Base-by-base conservation (phyloP, 1,140 invertebrate genomes). In the Drosophila mauritiana region DNA sequence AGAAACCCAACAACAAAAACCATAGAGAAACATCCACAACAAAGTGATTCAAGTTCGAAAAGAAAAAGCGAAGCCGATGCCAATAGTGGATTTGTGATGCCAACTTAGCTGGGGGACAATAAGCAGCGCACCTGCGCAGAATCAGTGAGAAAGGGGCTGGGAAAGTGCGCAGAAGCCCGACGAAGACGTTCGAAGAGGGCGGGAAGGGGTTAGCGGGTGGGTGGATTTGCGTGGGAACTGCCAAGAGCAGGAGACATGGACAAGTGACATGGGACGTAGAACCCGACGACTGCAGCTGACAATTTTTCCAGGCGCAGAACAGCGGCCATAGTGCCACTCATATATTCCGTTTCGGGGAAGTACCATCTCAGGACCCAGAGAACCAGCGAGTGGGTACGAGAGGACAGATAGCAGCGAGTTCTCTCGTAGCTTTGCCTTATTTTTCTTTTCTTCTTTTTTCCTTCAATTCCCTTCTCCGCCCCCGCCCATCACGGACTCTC, bases 31-130 rank as follows among this genome's bases (percentile, higher is more conserved):
- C 39, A 52, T 7, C 31, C 34, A 6, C 49, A 64, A 61, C 27
- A 49, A 45, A 55, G 51, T 42, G 64, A 64, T 69, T 42, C 13
- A 49, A 45, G 58, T 13, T 17, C 7, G 11, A 37, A 51, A 46
- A 51, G 34, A 40, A 43, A 36, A 5, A 59, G 54, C 46, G 62
- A 75, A 37, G 40, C 42, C 22, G 51, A 75, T 65, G 22, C 27
- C 20, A 51, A 51, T 11, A 39, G 58, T 77, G 57, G 34, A 69
- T 78, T 82, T 82, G 57, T 82, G 73, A 74, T 78, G 80, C 42
- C 73, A 67, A 55, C 22, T 68, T 59, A 36, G 65, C 43, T 69
- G 45, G 27, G 27, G 43, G 13, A n/a, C 20, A 15, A 15, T n/a
- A 8, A n/a, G 2, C 12, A 13, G 54, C 17, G 45, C 13, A 42